Percentiles rank a stretch among this genome's conserved stretches.
Evolutionary conservation across 2,888 invertebrate species (phyloP).

Genomic region (Hypolimnas misippus): DNA sequence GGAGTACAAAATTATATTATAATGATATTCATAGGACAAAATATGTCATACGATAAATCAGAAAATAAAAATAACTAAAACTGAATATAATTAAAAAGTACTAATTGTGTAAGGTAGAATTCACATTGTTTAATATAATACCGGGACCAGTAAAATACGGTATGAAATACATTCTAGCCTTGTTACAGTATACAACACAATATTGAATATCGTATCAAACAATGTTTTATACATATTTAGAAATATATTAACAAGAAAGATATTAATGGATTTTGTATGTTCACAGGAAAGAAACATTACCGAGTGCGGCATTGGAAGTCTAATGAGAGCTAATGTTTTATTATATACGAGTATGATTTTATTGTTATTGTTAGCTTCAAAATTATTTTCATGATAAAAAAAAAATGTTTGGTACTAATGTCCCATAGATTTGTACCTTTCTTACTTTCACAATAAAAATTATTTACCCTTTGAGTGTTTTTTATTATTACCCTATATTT

Average conservation of each 20-base stretch:
- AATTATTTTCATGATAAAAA: constrained; percentile 48
- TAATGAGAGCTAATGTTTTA: constrained; percentile 50
- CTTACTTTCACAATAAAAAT: constrained; percentile 75
- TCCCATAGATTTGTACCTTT: constrained; percentile 69
- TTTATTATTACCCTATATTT: constrained; percentile 20
- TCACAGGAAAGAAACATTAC: constrained; percentile 72
- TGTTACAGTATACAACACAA: too few relatives aligned
- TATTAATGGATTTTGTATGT: constrained; percentile 8
- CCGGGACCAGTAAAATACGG: too few relatives aligned
- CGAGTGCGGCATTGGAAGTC: constrained; percentile 67
- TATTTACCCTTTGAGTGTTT: constrained; percentile 60
- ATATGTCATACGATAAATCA: too few relatives aligned
- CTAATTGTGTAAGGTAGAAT: too few relatives aligned
- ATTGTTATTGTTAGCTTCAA: constrained; percentile 46
- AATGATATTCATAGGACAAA: too few relatives aligned
- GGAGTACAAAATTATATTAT: too few relatives aligned
- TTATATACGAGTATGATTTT: constrained; percentile 50
- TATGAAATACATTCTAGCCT: too few relatives aligned
- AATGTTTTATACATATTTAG: too few relatives aligned
- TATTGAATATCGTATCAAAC: too few relatives aligned
- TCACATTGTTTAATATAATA: too few relatives aligned
- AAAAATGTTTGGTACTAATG: constrained; percentile 30
- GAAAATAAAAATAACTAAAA: too few relatives aligned
- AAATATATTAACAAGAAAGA: neutral
- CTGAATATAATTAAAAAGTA: too few relatives aligned